phyloP scores from a whole-genome alignment of 2,888 invertebrate genomes.

The Ophonus ardosiacus region DNA sequence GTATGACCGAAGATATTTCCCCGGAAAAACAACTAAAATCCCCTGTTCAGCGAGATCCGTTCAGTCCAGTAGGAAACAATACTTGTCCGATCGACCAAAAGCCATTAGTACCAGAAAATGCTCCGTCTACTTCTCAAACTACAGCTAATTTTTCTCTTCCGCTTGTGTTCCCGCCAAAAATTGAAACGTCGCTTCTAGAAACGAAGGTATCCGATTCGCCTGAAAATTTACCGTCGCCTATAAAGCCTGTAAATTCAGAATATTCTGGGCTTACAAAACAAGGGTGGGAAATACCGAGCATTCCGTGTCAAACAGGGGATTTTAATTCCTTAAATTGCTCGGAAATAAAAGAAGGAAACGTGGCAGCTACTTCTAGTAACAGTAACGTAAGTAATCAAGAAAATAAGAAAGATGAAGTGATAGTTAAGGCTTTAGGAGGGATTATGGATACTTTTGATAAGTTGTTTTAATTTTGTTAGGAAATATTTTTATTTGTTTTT shows the following conservation, averaged over 20 bases:
- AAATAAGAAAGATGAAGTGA: slow-evolving; percentile 62
- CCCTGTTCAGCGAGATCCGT: slow-evolving; percentile 76
- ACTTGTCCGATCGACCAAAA: slow-evolving; percentile 71
- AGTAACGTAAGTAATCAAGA: slow-evolving; percentile 36
- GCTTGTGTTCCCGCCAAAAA: slow-evolving; percentile 64
- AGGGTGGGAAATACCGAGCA: slow-evolving; percentile 81
- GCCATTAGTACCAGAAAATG: slow-evolving; percentile 71
- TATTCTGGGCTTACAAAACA: slow-evolving; percentile 81
- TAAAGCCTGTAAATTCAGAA: slow-evolving; percentile 74
- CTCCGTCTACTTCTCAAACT: slow-evolving; percentile 64
- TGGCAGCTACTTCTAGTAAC: slow-evolving; percentile 18
- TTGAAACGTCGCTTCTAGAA: slow-evolving; percentile 69
- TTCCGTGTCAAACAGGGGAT: slow-evolving; percentile 82
- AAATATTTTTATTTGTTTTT: slow-evolving; percentile 30
- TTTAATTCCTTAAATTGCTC: slow-evolving; percentile 70
- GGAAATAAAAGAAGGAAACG: slow-evolving; percentile 9
- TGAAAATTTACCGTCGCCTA: slow-evolving; percentile 71
- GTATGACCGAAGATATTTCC: slow-evolving; percentile 79
- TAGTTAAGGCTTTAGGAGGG: slow-evolving; percentile 65
- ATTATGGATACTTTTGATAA: slow-evolving; percentile 66
- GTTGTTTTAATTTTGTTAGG: slow-evolving; percentile 64
- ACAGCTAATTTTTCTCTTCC: slow-evolving; percentile 68
- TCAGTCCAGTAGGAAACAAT: slow-evolving; percentile 77
- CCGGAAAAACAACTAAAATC: slow-evolving; percentile 72
- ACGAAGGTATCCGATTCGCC: slow-evolving; percentile 69